Evolutionary conservation across 1,140 invertebrate species (phyloP).

Genomic region (Orius insidiosus): DNA sequence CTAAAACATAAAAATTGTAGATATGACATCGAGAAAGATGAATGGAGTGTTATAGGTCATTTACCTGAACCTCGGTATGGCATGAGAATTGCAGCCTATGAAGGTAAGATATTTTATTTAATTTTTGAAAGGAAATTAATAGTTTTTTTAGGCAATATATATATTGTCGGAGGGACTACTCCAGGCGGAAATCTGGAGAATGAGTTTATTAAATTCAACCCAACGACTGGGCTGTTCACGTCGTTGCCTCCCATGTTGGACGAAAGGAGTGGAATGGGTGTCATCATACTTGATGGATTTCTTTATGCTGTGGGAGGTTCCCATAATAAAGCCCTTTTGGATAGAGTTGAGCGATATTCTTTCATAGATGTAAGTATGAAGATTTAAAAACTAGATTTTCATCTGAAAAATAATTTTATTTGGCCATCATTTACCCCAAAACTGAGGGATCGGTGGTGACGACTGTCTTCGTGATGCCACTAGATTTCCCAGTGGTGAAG

Average conservation of each 20-base stretch:
- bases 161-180: slow-evolving; percentile 83
- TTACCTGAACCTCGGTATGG: slow-evolving; percentile 77
- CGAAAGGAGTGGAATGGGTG: slow-evolving; percentile 76
- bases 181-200: slow-evolving; percentile 62
- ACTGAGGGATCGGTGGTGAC: too few species aligned
- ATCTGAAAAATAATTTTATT: too few species aligned
- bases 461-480: too few species aligned
- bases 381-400: too few species aligned
- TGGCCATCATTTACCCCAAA: too few species aligned
- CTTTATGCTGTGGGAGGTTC: slow-evolving; percentile 75
- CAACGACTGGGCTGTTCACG: slow-evolving; percentile 58
- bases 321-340: slow-evolving; percentile 55
- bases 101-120: slow-evolving; percentile 35
- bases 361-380: slow-evolving; percentile 78
- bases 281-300: slow-evolving; percentile 63
- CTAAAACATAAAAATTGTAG: too few species aligned
- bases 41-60: slow-evolving; percentile 62
- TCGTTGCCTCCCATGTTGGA: slow-evolving; percentile 64
- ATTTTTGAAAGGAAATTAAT: slow-evolving; percentile 5
- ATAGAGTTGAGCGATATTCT: slow-evolving; percentile 74
- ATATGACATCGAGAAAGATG: slow-evolving; percentile 65
- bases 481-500: too few species aligned
- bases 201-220: slow-evolving; percentile 46
- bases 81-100: slow-evolving; percentile 72
- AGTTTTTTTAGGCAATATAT: slow-evolving; percentile 48